Evolutionary conservation across 2,797 vertebrate genomes (phyloP), one percentile per base, ranked within the genome.

Genomic region (Capromys pilorides): DNA sequence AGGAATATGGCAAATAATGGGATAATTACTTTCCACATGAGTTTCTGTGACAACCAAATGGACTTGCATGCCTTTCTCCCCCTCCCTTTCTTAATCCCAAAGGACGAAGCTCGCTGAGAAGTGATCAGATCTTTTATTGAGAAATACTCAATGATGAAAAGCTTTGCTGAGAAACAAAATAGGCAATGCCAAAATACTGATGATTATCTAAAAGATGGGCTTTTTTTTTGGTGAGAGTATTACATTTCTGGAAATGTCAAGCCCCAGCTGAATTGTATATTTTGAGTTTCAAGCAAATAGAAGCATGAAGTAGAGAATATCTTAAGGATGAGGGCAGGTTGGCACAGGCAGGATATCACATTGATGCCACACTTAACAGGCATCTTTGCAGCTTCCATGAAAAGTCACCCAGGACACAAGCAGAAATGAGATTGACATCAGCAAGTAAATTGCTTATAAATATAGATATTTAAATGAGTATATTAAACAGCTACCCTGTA

Each of bases 131-230:
- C 21, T 79, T 93, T 95, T 51, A 95, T 31, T 93, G 93, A 88
- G 67, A 14, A 90, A 87, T 80, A 77, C 49, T 91, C 95, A 94
- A 84, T 61, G 22, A 92, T 31, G 57, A 94, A 95, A 93, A 91
- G 73, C 80, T 96, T 93, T 86, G 69, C 84, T 90, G 88, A 88
- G 71, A 81, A 84, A 92, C 62, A 93, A 94, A 94, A 94, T 80
- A 82, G 49, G 39, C 61, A n/a, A 90, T 95, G 67, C 80, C 77
- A 81, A 94, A 96, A 97, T 90, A 89, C 36, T 89, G 51, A 86
- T 71, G 73, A 80, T 92, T 83, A 83, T 75, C 36, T 81, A 85
- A 95, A 95, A 94, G 77, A n/a, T 73, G 22, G 10, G 10, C 57
- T 31, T 78, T 94, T 92, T 13, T 95, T 95, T 57, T 88, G n/a